Base-by-base conservation (phyloP, 2,113 vertebrate genomes). In the Prionailurus viverrinus region DNA sequence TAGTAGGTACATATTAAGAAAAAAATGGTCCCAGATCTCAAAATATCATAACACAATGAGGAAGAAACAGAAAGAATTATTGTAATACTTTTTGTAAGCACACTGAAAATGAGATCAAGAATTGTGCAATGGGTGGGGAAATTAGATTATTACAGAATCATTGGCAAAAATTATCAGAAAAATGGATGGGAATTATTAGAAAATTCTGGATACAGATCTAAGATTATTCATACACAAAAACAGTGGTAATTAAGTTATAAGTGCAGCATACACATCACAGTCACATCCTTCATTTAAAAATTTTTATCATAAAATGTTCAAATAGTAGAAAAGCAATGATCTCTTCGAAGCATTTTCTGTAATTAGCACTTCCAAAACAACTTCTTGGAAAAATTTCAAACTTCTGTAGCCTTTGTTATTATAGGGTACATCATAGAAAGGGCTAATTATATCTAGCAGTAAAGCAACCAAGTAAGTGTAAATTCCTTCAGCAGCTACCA, bases 401-500 rank as follows among this genome's bases (percentile, higher is more conserved):
- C 53, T 95, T 96, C 86, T 89, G 78, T 83, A 96, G 82, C 78
- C 86, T 95, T 96, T 74, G 92, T 96, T 91, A 97, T 97, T 96
- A 96, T 9, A 97, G 90, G 94, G 39, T 79, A 1, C 79, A 89
- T 94, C 80, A 96, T 4, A 79, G 79, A 97, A 74, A 85, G 68
- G 25, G n/a, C 90, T 95, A 93, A 97, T 98, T 97, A 93, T 78
- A 97, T 82, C 39, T 87, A 97, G 94, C 90, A 94, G 69, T 74
- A 93, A 96, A 51, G 48, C 55, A 97, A 94, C 48, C 19, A 93
- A 95, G 19, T 74, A 89, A 92, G 39, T 69, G 36, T 82, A 92
- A 94, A 31, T 94, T 95, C 87, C 69, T 68, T 95, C 33, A 94
- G 71, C 36, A 95, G 71, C 78, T 93, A 86, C 29, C 29, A 95